These are phyloP conservation scores for Pemphigus obesinymphae DNA, from an alignment of 1,140 invertebrate genomes.

Conservation along the genomic window DNA sequence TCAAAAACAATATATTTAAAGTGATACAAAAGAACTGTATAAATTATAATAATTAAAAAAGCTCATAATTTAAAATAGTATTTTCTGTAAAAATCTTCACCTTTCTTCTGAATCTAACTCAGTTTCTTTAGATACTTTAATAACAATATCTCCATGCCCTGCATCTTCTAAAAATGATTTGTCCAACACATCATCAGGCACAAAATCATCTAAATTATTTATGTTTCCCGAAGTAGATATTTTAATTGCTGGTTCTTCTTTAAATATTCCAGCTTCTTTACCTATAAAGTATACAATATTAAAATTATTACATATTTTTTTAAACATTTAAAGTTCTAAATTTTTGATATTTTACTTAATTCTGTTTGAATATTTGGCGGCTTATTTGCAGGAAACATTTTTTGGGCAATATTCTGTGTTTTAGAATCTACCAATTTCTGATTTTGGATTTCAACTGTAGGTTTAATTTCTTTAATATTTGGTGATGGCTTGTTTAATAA, in stretches of 20 bases:
- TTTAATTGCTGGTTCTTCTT: not conserved
- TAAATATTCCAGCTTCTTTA: not conserved
- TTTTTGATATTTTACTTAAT: not conserved
- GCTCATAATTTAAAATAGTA: no score
- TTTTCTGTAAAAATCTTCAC: not conserved
- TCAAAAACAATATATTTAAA: no score
- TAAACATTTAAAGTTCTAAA: not conserved
- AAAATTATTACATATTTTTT: not conserved
- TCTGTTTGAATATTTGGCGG: not conserved
- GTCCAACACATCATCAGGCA: slow-evolving; percentile 74
- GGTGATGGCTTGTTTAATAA: slow-evolving; percentile 34
- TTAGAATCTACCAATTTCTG: not conserved
- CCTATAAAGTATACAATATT: not conserved
- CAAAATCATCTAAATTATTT: slow-evolving; percentile 77
- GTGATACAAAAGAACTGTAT: no score
- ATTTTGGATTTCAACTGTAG: not conserved
- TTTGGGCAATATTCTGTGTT: slow-evolving; percentile 26
- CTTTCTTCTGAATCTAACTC: slow-evolving; percentile 61
- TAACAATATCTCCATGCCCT: slow-evolving; percentile 50
- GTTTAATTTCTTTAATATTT: not conserved
- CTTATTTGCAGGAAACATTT: slow-evolving; percentile 33
- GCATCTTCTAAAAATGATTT: slow-evolving; percentile 77
- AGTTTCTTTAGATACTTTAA: slow-evolving; percentile 45
- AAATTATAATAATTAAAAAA: no score
- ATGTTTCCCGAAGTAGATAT: slow-evolving; percentile 40